Conservation (phyloP, 2,888 invertebrate genomes). For the Luperina nickerlii region DNA sequence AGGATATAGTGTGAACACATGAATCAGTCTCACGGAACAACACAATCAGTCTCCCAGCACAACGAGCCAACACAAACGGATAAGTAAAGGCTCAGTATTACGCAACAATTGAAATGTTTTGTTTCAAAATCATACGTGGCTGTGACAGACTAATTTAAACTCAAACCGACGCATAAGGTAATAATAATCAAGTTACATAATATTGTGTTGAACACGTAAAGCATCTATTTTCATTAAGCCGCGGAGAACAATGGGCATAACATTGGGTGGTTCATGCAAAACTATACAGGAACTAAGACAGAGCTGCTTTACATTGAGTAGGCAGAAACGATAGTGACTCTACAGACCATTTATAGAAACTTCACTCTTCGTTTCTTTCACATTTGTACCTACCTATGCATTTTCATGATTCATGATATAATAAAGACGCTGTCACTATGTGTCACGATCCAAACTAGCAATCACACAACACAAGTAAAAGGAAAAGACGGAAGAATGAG, state of each 20-base stretch:
- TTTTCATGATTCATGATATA: neutral
- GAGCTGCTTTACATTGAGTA: neutral
- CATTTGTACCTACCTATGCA: neutral
- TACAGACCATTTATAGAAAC: neutral
- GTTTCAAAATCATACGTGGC: conserved; percentile 32
- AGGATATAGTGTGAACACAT: neutral
- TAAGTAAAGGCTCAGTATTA: conserved; percentile 17
- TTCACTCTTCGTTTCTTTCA: neutral
- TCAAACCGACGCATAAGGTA: conserved; percentile 3
- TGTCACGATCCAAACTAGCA: neutral
- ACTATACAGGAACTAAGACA: conserved; percentile 4
- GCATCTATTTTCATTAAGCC: conserved; percentile 9
- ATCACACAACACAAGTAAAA: neutral
- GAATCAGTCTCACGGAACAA: neutral
- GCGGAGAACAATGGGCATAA: neutral
- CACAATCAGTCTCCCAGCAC: conserved; percentile 20
- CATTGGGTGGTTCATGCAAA: neutral
- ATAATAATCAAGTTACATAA: conserved; percentile 26
- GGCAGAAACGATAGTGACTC: neutral
- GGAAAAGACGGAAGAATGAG: neutral
- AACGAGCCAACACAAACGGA: conserved; percentile 7
- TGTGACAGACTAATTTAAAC: conserved; percentile 31
- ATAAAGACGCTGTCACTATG: neutral
- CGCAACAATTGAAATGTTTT: conserved; percentile 43
- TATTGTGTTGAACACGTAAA: conserved; percentile 10